Conservation (phyloP, 2,797 vertebrate genomes). For the Sibirionetta formosa region DNA sequence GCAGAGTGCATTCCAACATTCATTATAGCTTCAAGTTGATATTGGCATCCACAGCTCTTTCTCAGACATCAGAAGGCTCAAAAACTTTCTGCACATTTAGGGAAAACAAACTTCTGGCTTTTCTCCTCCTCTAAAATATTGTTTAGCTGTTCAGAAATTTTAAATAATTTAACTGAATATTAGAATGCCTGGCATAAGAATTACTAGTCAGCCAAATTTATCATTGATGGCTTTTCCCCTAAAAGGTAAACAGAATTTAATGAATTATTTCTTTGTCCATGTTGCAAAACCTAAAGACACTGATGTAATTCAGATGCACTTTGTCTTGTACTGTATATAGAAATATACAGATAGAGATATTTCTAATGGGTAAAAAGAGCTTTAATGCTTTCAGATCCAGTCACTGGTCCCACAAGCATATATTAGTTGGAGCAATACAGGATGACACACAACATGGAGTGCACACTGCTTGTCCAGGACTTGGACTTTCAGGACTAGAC, state of each 20-base stretch:
- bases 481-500: neutral
- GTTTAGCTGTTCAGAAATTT: neutral
- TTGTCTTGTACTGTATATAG: neutral
- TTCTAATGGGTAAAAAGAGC: neutral
- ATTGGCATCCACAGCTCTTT: neutral
- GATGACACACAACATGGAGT: neutral
- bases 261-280: neutral
- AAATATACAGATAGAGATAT: neutral
- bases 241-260: neutral
- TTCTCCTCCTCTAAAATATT: neutral
- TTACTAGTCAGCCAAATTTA: neutral
- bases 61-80: neutral
- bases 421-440: neutral
- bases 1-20: neutral
- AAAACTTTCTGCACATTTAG: neutral
- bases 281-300: neutral
- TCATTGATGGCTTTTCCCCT: neutral
- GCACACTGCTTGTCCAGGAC: neutral
- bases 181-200: neutral
- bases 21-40: neutral
- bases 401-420: neutral
- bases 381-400: neutral
- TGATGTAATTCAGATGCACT: neutral
- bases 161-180: neutral
- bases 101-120: neutral